Evolutionary conservation across 2,797 vertebrate species (phyloP), one percentile per base, ranked within the genome.

Genomic region (Lagocephalus sceleratus): DNA sequence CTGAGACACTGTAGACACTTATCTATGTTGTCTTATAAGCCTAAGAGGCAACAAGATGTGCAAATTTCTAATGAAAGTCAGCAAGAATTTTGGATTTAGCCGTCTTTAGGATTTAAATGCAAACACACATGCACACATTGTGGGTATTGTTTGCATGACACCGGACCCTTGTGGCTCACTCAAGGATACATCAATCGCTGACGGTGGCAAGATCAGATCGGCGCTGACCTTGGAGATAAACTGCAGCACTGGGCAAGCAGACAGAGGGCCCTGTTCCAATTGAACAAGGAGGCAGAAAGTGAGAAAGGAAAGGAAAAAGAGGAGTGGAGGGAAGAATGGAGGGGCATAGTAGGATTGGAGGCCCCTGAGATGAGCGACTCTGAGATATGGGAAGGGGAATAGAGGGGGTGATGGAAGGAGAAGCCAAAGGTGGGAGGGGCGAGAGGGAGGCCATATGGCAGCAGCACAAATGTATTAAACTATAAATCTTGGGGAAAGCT

Each of bases 141-240:
- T 19, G 8, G 32, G 22, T 77, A 64, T 75, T 9, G 51, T 79
- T 84, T 79, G 75, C 80, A 60, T 63, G 71, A 81, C 83, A 78
- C 66, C 32, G 63, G 66, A 79, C 73, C 71, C 70, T 6, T 51
- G 67, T 20, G 46, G 70, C 75, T 68, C 14, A 53, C 68, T 83
- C 76, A 84, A 83, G 73, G 86, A 75, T 72, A 60, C 71, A 76
- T 83, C 79, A 78, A 91, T 88, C 29, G 85, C 87, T 90, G 91
- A 90, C 89, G 82, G 85, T 90, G 76, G 90, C 89, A 90, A 91
- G 92, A 91, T 68, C 74, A 79, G 85, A 91, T 87, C 85, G 85
- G 79, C 76, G 76, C 89, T 80, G 90, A 95, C 93, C 94, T 95
- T 94, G 92, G 90, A 83, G 85, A 51, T 75, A 51, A 63, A 79